Conservation (phyloP, 2,113 vertebrate species). For the Pteropus alecto region DNA sequence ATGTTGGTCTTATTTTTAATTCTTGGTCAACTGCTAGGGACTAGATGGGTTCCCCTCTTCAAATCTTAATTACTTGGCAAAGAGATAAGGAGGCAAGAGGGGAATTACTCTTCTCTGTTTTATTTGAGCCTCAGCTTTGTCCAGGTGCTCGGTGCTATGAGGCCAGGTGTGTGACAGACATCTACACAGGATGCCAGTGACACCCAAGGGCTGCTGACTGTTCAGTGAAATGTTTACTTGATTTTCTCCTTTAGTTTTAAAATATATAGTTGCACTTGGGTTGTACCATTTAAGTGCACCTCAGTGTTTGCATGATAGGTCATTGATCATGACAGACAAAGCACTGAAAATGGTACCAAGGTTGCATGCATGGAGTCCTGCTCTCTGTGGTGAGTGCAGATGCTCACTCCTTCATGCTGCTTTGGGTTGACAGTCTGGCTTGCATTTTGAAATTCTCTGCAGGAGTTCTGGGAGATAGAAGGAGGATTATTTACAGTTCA, state of each 20-base stretch:
- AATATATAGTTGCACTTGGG: neutral
- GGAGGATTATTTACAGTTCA: neutral
- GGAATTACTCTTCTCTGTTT: constrained; percentile 55
- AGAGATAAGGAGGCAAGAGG: constrained; percentile 57
- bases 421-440: neutral
- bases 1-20: constrained; percentile 15
- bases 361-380: neutral
- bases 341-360: neutral
- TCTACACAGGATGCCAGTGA: neutral
- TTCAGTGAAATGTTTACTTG: constrained; percentile 72
- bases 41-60: neutral
- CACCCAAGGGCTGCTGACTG: constrained; percentile 59
- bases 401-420: neutral
- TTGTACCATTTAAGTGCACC: neutral
- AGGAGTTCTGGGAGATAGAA: neutral
- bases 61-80: constrained; percentile 51
- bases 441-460: neutral
- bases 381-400: neutral
- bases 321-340: neutral
- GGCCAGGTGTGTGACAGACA: neutral
- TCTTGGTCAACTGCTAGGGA: neutral
- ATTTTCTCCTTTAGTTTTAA: constrained; percentile 44
- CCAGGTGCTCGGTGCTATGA: constrained; percentile 68
- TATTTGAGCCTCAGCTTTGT: constrained; percentile 58
- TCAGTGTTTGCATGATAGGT: neutral